phyloP scores from a whole-genome alignment of 2,888 invertebrate species.

The Melipona bicolor region DNA sequence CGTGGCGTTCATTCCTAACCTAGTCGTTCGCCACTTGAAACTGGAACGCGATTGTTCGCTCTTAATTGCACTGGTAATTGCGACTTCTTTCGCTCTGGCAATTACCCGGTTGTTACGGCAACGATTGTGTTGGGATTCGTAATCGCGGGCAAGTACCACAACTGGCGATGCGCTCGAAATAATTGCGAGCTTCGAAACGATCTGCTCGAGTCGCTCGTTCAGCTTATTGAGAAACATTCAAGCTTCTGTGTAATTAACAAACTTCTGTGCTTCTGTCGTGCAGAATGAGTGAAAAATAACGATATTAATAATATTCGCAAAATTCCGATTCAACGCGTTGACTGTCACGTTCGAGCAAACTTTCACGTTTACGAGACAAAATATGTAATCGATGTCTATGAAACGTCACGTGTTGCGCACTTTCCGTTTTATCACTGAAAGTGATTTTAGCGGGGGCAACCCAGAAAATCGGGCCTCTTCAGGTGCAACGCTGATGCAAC shows the following conservation, averaged over 20 bases:
- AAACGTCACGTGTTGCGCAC: no score
- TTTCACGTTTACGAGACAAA: no score
- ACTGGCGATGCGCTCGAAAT: not conserved
- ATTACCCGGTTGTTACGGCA: not conserved
- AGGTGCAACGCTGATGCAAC: no score
- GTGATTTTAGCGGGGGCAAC: no score
- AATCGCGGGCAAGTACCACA: not conserved
- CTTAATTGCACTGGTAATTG: slow-evolving; percentile 15
- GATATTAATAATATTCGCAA: no score
- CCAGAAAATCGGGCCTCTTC: no score
- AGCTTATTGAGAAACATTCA: not conserved
- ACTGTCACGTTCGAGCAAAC: no score
- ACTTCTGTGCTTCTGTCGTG: no score
- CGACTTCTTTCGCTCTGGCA: not conserved
- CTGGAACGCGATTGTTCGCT: slow-evolving; percentile 16
- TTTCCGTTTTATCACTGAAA: no score
- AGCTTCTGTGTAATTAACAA: not conserved
- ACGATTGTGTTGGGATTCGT: not conserved
- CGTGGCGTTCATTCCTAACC: not conserved
- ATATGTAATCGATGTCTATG: no score
- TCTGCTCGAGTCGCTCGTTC: not conserved
- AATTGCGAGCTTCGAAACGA: not conserved
- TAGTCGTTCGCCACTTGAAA: slow-evolving; percentile 11
- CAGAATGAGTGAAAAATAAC: no score
- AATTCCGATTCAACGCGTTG: no score